Conservation (phyloP, 1,140 invertebrate genomes). For the Hydropsyche tenuis region DNA sequence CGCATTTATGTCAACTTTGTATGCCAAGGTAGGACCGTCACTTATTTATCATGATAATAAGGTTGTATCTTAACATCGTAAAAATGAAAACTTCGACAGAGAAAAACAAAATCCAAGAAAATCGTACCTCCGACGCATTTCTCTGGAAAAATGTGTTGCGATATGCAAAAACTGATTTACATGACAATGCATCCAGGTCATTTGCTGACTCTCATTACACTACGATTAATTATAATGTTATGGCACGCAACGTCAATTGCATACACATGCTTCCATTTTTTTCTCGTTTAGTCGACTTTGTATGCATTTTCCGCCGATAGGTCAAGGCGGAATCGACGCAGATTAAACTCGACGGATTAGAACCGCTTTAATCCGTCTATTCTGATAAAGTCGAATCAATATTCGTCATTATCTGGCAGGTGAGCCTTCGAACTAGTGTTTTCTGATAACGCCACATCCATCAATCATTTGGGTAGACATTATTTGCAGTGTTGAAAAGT, state of each 20-base stretch:
- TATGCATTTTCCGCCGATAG: neutral
- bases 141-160: no score
- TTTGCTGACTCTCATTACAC: neutral
- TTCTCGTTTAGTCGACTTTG: neutral
- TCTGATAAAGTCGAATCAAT: neutral
- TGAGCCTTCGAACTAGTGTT: constrained; percentile 1
- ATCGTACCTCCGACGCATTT: no score
- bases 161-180: no score
- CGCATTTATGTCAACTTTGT: neutral
- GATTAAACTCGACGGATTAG: neutral
- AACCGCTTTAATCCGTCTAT: neutral
- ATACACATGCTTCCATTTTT: neutral
- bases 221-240: neutral
- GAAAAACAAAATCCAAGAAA: no score
- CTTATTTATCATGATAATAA: neutral
- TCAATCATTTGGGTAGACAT: no score
- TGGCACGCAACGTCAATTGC: neutral
- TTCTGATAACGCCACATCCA: neutral
- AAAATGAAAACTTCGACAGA: no score
- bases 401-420: neutral
- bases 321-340: neutral
- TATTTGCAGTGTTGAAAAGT: no score
- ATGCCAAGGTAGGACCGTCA: constrained; percentile 4
- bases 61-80: no score
- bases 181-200: no score